Base-by-base conservation (phyloP, 1,140 invertebrate genomes). In the Tenebrio molitor region DNA sequence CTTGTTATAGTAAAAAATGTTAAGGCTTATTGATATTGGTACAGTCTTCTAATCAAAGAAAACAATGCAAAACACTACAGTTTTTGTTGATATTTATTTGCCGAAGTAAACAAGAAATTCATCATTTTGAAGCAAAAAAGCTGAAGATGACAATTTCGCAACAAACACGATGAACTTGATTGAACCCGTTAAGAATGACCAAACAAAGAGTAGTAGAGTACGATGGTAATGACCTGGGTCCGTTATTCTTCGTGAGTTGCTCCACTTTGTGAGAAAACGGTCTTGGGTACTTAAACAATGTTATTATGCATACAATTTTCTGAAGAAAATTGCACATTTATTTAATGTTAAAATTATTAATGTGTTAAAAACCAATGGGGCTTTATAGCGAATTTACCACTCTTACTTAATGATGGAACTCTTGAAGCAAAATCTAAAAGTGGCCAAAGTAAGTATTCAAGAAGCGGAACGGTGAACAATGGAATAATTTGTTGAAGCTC, bases 191-290 rank as follows among this genome's bases (percentile, higher is more conserved):
- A 58, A 29, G 50, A 58, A 58, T 58, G 23, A 58, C 50, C 50
- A 58, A 58, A 58, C 50, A 58, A 58, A 58, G 50, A 58, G n/a
- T 58, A 29, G n/a, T 39, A 12, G 19, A 12, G 19, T 14, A 23
- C 50, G 50, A 58, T 58, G 50, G 71, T 67, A 72, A 67, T 66
- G 71, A 72, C 64, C 67, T 66, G 63, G 25, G 62, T 66, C 72
- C 72, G 72, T 74, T 74, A 74, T 33, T 67, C 63, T 34, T 66
- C 68, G 72, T 74, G 46, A 53, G 58, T 39, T 74, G 72, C 44
- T 65, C 72, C 44, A 74, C 72, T 71, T 74, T 58, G 50, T 19
- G 36, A 66, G 64, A 42, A 66, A 66, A 66, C 50, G 50, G 50
- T 58, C 50, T 58, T 29, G 25, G 19, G n/a, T 25, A 29, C 10